Conservation (phyloP, 2,888 invertebrate species). For the Ichneumoninae sp. region DNA sequence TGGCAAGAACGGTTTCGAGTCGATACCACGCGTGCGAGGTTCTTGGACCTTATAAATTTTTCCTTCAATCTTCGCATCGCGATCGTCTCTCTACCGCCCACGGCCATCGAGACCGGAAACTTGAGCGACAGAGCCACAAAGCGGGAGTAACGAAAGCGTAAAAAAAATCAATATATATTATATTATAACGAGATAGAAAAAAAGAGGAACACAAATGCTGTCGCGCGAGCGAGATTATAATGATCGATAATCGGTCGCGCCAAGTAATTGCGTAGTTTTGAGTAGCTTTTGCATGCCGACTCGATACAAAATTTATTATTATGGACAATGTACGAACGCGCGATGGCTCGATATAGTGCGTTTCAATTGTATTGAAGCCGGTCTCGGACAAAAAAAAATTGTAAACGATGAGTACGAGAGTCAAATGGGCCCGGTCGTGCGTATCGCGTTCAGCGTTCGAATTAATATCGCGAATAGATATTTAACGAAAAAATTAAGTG, state of each 20-base stretch:
- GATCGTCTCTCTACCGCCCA: not conserved
- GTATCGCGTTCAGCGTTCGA: constrained; percentile 17
- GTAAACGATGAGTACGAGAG: constrained; percentile 8
- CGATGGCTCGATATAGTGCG: constrained; percentile 4
- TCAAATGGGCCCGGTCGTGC: not conserved
- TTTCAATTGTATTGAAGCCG: constrained; percentile 1
- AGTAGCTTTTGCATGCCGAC: constrained; percentile 78
- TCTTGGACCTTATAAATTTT: constrained; percentile 37
- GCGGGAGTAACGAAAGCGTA: constrained; percentile 18
- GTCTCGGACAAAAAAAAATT: constrained; percentile 7
- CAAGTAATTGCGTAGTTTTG: constrained; percentile 71
- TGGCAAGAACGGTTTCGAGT: constrained; percentile 15
- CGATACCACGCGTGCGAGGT: constrained; percentile 48
- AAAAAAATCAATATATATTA: constrained; percentile 58
- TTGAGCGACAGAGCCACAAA: constrained; percentile 16
- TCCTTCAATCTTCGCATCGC: constrained; percentile 14
- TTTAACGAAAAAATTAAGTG: constrained; percentile 15
- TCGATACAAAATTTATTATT: constrained; percentile 71
- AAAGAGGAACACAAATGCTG: constrained; percentile 22
- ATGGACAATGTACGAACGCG: constrained; percentile 56
- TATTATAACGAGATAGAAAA: constrained; percentile 13
- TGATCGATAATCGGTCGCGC: constrained; percentile 65
- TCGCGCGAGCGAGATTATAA: constrained; percentile 30
- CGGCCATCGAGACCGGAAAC: constrained; percentile 2
- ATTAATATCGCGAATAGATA: constrained; percentile 7